Evolutionary conservation across 2,888 invertebrate species (phyloP).

Genomic region (Acanthococcus lagerstroemiae): DNA sequence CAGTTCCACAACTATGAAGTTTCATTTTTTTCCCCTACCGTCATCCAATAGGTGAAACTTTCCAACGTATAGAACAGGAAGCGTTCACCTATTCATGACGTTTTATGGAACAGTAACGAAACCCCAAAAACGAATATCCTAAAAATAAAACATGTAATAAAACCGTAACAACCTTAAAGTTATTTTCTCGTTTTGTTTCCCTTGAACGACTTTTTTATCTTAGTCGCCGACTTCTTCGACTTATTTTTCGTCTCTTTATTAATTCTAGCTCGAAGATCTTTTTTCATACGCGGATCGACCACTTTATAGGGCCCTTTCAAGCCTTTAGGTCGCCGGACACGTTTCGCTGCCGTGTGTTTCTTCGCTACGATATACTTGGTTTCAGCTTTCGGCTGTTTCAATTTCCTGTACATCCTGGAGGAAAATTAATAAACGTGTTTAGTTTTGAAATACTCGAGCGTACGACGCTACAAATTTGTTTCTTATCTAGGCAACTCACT

Average conservation of each 20-base stretch:
- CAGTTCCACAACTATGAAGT: no score
- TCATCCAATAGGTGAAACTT: no score
- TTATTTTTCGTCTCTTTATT: conserved; percentile 53
- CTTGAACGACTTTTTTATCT: conserved; percentile 27
- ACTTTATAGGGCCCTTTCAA: conserved; percentile 86
- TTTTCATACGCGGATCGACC: conserved; percentile 95
- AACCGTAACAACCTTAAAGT: no score
- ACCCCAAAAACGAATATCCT: no score
- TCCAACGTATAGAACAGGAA: no score
- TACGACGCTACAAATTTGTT: neutral
- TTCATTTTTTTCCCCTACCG: no score
- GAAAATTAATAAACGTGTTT: no score
- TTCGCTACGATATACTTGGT: conserved; percentile 89
- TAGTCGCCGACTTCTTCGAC: conserved; percentile 38
- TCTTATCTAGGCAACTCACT: conserved; percentile 47
- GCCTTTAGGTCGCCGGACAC: conserved; percentile 68
- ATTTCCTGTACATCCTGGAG: conserved; percentile 78
- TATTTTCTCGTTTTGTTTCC: no score
- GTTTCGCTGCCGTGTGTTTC: conserved; percentile 67
- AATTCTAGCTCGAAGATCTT: conserved; percentile 63
- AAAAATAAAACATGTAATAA: no score
- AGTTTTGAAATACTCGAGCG: neutral
- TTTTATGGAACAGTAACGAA: no score
- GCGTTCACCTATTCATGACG: no score
- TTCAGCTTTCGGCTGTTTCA: conserved; percentile 71